phyloP scores from a whole-genome alignment of 1,140 invertebrate species.

The Nylanderia fulva region DNA sequence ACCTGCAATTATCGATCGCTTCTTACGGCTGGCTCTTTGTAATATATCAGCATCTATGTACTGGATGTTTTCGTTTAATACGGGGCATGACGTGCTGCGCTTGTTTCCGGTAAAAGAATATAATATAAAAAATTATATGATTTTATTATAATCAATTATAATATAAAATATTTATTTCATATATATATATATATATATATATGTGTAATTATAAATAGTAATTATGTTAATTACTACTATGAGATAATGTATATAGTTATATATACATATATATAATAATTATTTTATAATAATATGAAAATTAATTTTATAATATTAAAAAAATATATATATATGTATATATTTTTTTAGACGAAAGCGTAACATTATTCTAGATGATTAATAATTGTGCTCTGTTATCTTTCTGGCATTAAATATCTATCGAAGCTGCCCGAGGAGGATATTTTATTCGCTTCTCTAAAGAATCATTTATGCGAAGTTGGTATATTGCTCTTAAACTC shows the following conservation, averaged over 20 bases:
- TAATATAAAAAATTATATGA: not conserved
- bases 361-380: conserved; percentile 91
- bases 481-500: not conserved
- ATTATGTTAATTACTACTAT: too few relatives aligned
- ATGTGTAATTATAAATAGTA: too few relatives aligned
- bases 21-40: conserved; percentile 97
- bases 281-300: too few relatives aligned
- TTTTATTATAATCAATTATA: not conserved
- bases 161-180: not conserved
- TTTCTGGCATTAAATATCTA: conserved; percentile 92
- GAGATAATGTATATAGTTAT: too few relatives aligned
- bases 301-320: too few relatives aligned
- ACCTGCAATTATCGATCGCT: conserved; percentile 92
- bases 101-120: conserved; percentile 88
- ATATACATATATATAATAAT: not conserved
- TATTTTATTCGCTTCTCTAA: conserved; percentile 94
- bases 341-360: conserved; percentile 87
- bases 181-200: not conserved
- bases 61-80: conserved; percentile 91
- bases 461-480: conserved; percentile 94
- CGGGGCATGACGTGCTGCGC: conserved; percentile 90
- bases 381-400: conserved; percentile 95
- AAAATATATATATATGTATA: not conserved
- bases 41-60: conserved; percentile 91
- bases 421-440: conserved; percentile 92